Evolutionary conservation across 2,888 invertebrate species (phyloP).

Genomic region (Antheraea assamensis): DNA sequence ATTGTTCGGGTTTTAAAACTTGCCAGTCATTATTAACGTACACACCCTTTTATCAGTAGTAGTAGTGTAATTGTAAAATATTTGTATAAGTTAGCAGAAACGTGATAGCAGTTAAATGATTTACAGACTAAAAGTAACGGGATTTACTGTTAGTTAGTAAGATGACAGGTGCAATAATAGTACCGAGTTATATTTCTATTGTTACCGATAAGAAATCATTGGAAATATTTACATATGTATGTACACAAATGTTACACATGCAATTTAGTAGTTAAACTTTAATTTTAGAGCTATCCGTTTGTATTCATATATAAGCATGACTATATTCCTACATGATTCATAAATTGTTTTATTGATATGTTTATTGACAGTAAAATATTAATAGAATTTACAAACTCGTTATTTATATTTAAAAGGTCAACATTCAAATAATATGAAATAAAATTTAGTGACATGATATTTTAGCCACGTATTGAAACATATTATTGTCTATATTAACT

Average conservation of each 20-base stretch:
- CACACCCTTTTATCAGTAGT: not conserved
- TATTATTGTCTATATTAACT: too few species aligned
- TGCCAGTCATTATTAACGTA: conserved; percentile 32
- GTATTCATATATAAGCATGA: too few species aligned
- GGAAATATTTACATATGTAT: too few species aligned
- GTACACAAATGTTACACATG: not conserved
- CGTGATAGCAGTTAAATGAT: not conserved
- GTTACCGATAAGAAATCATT: not conserved
- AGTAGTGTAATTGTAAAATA: not conserved
- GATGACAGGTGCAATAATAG: not conserved
- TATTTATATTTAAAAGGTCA: too few species aligned
- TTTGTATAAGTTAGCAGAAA: not conserved
- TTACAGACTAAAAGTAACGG: not conserved
- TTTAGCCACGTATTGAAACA: too few species aligned
- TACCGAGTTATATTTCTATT: not conserved
- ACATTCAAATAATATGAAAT: too few species aligned
- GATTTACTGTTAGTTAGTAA: not conserved
- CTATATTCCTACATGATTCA: too few species aligned
- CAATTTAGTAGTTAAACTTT: not conserved
- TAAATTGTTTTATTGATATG: too few species aligned
- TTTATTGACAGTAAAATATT: too few species aligned
- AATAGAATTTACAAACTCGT: too few species aligned
- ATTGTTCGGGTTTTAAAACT: conserved; percentile 27
- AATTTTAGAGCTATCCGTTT: not conserved
- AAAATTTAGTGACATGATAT: too few species aligned